Evolutionary conservation across 1,140 invertebrate species (phyloP).

Genomic region (Drosophila burlai): DNA sequence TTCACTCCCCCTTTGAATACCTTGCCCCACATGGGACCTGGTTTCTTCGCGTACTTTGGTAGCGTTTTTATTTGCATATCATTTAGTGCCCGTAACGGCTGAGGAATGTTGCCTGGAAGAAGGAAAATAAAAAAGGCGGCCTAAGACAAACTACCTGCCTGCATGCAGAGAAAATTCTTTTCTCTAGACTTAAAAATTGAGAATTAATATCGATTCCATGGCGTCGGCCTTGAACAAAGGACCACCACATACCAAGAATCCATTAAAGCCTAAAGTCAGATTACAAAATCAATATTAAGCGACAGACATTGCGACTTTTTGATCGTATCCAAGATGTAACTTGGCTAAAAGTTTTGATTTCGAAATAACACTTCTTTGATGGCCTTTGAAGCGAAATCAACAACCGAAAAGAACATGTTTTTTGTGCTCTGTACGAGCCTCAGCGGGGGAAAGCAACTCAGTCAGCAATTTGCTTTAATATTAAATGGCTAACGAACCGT

Average conservation of each 20-base stretch:
- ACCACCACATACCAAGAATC: background rate
- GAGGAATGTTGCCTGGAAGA: slow-evolving; percentile 48
- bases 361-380: slow-evolving; percentile 3
- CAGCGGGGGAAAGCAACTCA: slow-evolving; percentile 21
- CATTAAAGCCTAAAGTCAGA: background rate
- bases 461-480: slow-evolving; percentile 82
- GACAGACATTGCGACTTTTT: background rate
- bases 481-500: slow-evolving; percentile 82
- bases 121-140: slow-evolving; percentile 28
- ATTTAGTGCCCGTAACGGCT: slow-evolving; percentile 66
- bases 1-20: background rate
- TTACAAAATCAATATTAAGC: slow-evolving; percentile 9
- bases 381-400: background rate
- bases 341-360: slow-evolving; percentile 4
- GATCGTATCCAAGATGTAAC: background rate
- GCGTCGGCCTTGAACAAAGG: background rate
- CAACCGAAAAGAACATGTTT: slow-evolving; percentile 3
- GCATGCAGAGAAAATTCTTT: slow-evolving; percentile 17
- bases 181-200: too few relatives aligned
- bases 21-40: slow-evolving; percentile 14
- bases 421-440: background rate
- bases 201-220: background rate
- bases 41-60: slow-evolving; percentile 38
- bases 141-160: slow-evolving; percentile 67
- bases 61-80: slow-evolving; percentile 80